These are phyloP conservation scores for Oscheius onirici DNA, from an alignment of 2,888 invertebrate genomes.

Conservation along the genomic window DNA sequence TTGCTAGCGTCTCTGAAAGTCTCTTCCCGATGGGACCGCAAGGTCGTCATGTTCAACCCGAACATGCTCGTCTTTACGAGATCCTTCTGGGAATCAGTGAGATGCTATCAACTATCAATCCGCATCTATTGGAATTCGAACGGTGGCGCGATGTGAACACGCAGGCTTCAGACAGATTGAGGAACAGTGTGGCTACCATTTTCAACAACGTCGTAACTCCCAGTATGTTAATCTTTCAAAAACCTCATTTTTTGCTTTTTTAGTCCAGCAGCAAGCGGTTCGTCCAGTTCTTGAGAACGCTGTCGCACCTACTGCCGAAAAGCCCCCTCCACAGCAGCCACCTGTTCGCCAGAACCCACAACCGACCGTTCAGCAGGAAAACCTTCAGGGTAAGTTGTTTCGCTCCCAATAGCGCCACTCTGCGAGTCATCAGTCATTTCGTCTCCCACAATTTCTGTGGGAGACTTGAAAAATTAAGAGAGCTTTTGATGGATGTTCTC, in stretches of 20 bases:
- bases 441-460: too few species aligned
- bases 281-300: neutral
- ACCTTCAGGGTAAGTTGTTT: too few species aligned
- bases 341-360: too few species aligned
- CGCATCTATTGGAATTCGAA: neutral
- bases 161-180: neutral
- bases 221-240: too few species aligned
- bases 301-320: neutral
- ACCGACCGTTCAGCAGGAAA: too few species aligned
- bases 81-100: neutral
- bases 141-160: conserved; percentile 5
- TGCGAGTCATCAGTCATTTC: too few species aligned
- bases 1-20: neutral
- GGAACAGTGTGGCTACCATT: neutral
- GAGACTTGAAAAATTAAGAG: too few species aligned
- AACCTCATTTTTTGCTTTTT: too few species aligned
- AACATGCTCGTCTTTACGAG: conserved; percentile 17
- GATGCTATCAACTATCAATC: neutral
- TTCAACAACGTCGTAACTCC: too few species aligned
- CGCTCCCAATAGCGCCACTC: too few species aligned
- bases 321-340: neutral
- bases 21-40: neutral
- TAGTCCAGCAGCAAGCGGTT: neutral
- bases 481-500: too few species aligned
- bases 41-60: neutral